Conservation (phyloP, 2,113 vertebrate species). For the Motacilla alba region DNA sequence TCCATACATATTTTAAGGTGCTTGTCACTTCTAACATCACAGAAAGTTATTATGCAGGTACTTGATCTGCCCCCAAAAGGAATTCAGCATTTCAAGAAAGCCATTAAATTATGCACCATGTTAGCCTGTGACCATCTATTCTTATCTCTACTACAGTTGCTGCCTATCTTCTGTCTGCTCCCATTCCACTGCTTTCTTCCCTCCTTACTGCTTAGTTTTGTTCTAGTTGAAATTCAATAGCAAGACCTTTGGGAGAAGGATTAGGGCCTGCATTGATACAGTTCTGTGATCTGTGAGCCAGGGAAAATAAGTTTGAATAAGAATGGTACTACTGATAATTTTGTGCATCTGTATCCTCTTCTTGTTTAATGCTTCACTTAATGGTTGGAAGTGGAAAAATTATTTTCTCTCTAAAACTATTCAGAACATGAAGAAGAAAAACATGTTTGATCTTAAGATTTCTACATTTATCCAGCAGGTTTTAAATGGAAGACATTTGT, state of each 20-base stretch:
- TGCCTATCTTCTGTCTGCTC: neutral
- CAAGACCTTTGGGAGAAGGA: neutral
- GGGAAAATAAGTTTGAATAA: neutral
- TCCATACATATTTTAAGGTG: slow-evolving; percentile 54
- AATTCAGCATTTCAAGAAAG: slow-evolving; percentile 28
- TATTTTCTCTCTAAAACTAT: neutral
- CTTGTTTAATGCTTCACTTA: neutral
- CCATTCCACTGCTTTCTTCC: neutral
- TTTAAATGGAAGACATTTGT: neutral
- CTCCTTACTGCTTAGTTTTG: neutral
- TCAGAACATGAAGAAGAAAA: neutral
- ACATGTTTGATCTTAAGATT: neutral
- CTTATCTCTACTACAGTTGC: neutral
- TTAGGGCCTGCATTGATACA: neutral
- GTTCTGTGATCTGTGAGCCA: neutral
- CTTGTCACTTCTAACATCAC: slow-evolving; percentile 11
- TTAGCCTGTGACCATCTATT: slow-evolving; percentile 46
- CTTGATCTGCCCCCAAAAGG: slow-evolving; percentile 10
- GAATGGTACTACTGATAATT: neutral
- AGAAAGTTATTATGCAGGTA: slow-evolving; percentile 35
- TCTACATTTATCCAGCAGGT: neutral
- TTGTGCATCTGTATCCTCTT: neutral
- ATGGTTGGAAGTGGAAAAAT: neutral
- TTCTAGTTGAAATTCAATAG: slow-evolving; percentile 26
- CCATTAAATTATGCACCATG: slow-evolving; percentile 38